Percentiles rank a stretch among this genome's conserved stretches.
These are phyloP conservation scores for Colletes collaris DNA, from an alignment of 2,888 invertebrate genomes.

Conservation along the genomic window DNA sequence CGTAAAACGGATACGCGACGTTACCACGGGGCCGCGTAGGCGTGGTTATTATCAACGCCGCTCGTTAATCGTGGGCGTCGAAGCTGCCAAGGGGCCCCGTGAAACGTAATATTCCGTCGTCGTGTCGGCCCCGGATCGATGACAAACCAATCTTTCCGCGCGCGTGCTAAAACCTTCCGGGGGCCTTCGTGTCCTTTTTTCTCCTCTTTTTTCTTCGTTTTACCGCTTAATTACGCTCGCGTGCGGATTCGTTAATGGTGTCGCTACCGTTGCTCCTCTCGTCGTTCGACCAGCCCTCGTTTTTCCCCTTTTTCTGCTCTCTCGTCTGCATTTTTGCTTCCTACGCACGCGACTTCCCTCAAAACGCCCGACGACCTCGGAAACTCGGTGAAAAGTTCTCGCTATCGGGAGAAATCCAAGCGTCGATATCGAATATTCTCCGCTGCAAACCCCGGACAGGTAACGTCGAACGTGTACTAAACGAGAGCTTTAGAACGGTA, in stretches of 20 bases:
- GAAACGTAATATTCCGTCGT: slow-evolving; percentile 59
- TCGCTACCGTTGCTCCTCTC: slow-evolving; percentile 3
- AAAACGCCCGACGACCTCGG: too few relatives aligned
- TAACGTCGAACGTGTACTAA: too few relatives aligned
- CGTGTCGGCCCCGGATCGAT: slow-evolving; percentile 71
- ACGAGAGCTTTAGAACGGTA: too few relatives aligned
- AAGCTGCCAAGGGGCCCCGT: slow-evolving; percentile 37
- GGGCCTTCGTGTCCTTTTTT: too few relatives aligned
- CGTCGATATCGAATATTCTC: too few relatives aligned
- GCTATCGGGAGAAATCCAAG: too few relatives aligned
- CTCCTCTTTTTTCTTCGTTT: neutral
- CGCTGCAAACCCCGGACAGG: too few relatives aligned
- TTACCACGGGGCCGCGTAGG: slow-evolving; percentile 52
- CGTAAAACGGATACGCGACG: slow-evolving; percentile 64
- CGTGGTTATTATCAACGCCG: slow-evolving; percentile 64
- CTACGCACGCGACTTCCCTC: too few relatives aligned
- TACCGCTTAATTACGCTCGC: slow-evolving; percentile 39
- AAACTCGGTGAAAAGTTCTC: too few relatives aligned
- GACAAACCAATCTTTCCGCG: slow-evolving; percentile 76
- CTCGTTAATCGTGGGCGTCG: slow-evolving; percentile 69
- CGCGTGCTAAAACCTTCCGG: neutral
- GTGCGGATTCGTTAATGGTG: slow-evolving; percentile 26
- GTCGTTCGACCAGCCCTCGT: neutral
- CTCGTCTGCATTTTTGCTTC: too few relatives aligned
- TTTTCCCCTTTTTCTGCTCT: too few relatives aligned